A percentile compares a stretch with the other conserved stretches of the same genome.
These are phyloP conservation scores for Platycnemis pennipes DNA, from an alignment of 2,888 invertebrate species.

Conservation along the genomic window DNA sequence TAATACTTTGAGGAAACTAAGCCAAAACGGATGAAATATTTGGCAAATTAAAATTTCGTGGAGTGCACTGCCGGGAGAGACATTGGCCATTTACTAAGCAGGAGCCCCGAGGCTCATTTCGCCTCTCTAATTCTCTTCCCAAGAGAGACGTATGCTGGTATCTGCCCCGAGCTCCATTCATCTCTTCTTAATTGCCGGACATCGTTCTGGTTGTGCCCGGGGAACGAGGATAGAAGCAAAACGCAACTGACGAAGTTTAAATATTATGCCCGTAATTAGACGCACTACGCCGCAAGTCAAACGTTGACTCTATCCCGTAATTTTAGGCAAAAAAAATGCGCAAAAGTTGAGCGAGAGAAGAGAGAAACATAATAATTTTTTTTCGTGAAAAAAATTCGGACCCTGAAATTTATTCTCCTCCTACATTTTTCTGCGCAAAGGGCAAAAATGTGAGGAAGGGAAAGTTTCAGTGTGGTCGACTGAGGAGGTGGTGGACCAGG, in stretches of 20 bases:
- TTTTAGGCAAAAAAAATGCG: constrained; percentile 14
- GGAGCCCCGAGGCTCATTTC: neutral
- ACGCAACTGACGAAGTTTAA: constrained; percentile 27
- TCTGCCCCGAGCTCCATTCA: constrained; percentile 14
- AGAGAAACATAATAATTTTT: neutral
- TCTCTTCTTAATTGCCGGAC: constrained; percentile 16
- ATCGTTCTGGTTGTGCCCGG: neutral
- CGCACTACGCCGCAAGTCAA: constrained; percentile 54
- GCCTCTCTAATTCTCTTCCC: neutral
- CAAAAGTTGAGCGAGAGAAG: neutral
- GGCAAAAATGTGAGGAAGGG: constrained; percentile 30
- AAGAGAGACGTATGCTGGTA: neutral
- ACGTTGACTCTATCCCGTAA: constrained; percentile 44
- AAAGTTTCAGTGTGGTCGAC: neutral
- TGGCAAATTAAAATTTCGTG: neutral
- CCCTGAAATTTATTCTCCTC: neutral
- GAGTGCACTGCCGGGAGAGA: neutral
- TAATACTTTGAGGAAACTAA: no score
- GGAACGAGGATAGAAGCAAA: constrained; percentile 12
- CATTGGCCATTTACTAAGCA: neutral
- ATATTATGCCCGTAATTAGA: constrained; percentile 39
- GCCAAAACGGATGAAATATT: neutral
- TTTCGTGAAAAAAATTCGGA: neutral
- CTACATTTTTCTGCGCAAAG: constrained; percentile 60
- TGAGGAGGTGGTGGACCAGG: neutral